phyloP scores from a whole-genome alignment of 2,888 invertebrate species.

The Cantharis rufa region DNA sequence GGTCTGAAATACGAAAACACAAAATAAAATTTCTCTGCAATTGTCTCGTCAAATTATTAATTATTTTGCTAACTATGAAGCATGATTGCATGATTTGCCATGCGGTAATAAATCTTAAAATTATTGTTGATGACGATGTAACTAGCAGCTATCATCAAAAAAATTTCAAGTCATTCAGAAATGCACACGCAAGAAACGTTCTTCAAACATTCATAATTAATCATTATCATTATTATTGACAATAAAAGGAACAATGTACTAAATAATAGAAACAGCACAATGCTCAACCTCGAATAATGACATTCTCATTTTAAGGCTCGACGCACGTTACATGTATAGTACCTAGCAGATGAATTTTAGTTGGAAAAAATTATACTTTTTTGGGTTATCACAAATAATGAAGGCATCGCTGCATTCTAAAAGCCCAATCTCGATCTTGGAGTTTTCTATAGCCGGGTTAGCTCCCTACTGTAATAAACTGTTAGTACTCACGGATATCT shows the following conservation, averaged over 20 bases:
- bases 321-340: background rate
- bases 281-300: background rate
- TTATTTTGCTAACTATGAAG: background rate
- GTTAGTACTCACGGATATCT: no score
- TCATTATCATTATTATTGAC: background rate
- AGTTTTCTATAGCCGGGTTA: no score
- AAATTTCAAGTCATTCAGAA: background rate
- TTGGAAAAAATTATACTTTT: no score
- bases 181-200: background rate
- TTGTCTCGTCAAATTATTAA: background rate
- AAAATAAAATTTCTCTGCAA: background rate
- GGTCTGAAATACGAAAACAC: constrained; percentile 67
- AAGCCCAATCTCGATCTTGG: no score
- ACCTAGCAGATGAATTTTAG: no score
- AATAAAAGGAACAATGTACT: background rate
- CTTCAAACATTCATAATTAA: background rate
- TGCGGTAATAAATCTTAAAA: background rate
- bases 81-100: background rate
- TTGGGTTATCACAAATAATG: no score
- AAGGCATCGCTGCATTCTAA: no score
- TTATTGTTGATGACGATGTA: background rate
- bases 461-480: no score
- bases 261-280: background rate
- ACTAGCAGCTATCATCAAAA: background rate
- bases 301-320: background rate